Conservation (phyloP, 2,888 invertebrate genomes). For the Ormyrus rosae region DNA sequence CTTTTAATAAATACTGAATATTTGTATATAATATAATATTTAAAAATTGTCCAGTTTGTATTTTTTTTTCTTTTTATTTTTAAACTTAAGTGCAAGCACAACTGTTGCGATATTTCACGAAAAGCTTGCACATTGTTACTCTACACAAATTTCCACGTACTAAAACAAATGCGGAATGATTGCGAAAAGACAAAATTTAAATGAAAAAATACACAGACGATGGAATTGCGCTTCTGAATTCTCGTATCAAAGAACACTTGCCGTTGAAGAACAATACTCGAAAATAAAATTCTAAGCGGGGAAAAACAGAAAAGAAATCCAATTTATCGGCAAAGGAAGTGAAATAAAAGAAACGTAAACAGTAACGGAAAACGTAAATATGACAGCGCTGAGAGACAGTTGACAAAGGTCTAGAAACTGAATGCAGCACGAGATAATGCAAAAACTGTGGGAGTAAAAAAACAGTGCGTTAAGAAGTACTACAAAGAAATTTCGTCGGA, state of each 20-base stretch:
- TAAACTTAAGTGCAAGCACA: too few relatives aligned
- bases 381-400: conserved; percentile 29
- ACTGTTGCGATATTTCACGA: too few relatives aligned
- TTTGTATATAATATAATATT: too few relatives aligned
- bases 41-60: too few relatives aligned
- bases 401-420: not conserved
- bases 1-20: too few relatives aligned
- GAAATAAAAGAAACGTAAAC: conserved; percentile 19
- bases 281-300: not conserved
- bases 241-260: not conserved
- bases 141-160: too few relatives aligned
- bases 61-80: too few relatives aligned
- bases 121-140: too few relatives aligned
- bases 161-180: not conserved
- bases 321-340: conserved; percentile 24
- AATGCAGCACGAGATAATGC: not conserved
- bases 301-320: conserved; percentile 2
- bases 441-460: not conserved
- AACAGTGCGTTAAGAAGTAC: too few relatives aligned
- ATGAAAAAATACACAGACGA: not conserved
- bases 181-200: not conserved
- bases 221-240: not conserved
- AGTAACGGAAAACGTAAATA: conserved; percentile 5
- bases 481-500: too few relatives aligned
- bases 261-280: not conserved